Evolutionary conservation across 2,113 vertebrate species (phyloP).

Genomic region (Dascyllus trimaculatus): DNA sequence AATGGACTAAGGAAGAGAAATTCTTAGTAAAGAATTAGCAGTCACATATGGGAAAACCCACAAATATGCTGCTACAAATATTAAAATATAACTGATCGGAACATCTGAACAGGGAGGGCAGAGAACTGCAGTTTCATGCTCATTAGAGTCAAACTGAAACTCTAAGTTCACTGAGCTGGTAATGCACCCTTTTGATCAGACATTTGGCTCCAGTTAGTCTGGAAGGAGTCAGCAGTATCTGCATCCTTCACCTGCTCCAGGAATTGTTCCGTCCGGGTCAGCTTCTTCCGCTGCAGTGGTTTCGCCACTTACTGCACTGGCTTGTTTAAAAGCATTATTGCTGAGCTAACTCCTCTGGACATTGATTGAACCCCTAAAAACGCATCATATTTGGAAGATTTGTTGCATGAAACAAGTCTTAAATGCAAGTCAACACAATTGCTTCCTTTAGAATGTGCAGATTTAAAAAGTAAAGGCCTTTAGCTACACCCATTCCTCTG

Average conservation of each 20-base stretch:
- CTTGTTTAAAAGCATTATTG: constrained; percentile 12
- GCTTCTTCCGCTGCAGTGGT: neutral
- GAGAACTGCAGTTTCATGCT: constrained; percentile 20
- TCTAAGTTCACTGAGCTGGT: constrained; percentile 30
- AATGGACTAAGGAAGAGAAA: neutral
- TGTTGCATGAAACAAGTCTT: too few relatives aligned
- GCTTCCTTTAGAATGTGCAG: too few relatives aligned
- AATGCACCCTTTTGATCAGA: constrained; percentile 47
- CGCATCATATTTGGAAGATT: too few relatives aligned
- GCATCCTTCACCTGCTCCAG: constrained; percentile 16
- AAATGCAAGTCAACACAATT: too few relatives aligned
- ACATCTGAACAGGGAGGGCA: neutral
- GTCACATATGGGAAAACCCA: neutral
- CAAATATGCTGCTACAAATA: neutral
- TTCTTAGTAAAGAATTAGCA: neutral
- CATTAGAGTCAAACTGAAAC: constrained; percentile 33
- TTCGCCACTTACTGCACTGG: neutral
- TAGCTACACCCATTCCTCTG: too few relatives aligned
- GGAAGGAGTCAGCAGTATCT: constrained; percentile 40
- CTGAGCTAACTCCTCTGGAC: too few relatives aligned
- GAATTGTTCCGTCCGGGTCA: constrained; percentile 20
- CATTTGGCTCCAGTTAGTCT: constrained; percentile 21
- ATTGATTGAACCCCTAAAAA: too few relatives aligned
- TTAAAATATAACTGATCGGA: constrained; percentile 1
- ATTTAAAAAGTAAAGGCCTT: too few relatives aligned